Evolutionary conservation across 1,140 invertebrate species (phyloP), one percentile per base, ranked within the genome.

Genomic region (Calephelis nemesis): DNA sequence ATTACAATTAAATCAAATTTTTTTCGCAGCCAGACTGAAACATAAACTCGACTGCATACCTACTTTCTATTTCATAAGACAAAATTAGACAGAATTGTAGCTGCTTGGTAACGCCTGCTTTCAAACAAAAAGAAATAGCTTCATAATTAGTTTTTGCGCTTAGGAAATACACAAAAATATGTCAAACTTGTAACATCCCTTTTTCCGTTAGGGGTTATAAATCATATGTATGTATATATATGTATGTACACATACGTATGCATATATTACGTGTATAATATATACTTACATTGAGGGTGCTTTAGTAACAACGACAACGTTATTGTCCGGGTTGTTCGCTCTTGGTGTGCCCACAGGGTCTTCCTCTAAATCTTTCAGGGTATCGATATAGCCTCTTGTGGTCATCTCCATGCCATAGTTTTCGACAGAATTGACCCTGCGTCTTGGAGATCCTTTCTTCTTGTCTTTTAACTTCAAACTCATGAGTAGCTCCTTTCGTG

Each of bases 301-400:
- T 48, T 78, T 74, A 10, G 85, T 91, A 1, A 91, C 82, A 60
- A 91, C 79, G 19, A 82, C 40, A 13, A 90, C 87, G 58, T 84
- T 78, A 45, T 89, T 90, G 4, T 89, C 85, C 5, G 83, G 80
- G 19, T 67, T 42, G 62, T 88, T 81, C 7, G 80, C 75, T 39
- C 69, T 70, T 1, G 87, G 86, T 3, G 79, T 87, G 15, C 84
- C 85, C 9, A 85, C 73, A 4, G 85, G 81, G 5, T 90, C 85
- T 65, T 90, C 87, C 71, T 91, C 87, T 47, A 91, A 74, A 30
- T 87, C 82, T 47, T 74, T 88, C 2, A 91, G 74, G 42, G 76
- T 68, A 1, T 87, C 79, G 7, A 83, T 65, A 50, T 79, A 65
- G 42, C 69, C 83, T 48, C 76, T 88, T 0, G 84, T 88, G 6